Evolutionary conservation across 2,797 vertebrate species (phyloP).

Genomic region (Spinus olivaceus): DNA sequence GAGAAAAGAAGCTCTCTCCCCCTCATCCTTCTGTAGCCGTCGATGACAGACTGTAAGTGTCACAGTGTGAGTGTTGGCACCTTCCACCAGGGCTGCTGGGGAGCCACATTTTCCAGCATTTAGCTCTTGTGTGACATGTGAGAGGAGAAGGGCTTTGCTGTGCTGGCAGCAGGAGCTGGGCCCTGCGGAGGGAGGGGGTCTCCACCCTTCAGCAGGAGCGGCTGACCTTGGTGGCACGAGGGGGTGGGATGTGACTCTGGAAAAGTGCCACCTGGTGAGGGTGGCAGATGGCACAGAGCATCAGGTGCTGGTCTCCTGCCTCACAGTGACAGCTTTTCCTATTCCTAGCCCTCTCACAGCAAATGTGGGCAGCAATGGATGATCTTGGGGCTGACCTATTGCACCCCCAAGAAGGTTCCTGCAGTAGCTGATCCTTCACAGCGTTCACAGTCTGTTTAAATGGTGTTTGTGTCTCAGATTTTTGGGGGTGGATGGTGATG

Average conservation of each 20-base stretch:
- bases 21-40: not conserved
- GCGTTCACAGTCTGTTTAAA: not conserved
- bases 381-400: not conserved
- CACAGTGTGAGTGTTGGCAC: not conserved
- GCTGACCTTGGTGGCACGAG: rapidly evolving
- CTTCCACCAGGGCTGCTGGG: not conserved
- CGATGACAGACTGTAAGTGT: not conserved
- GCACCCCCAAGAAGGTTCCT: not conserved
- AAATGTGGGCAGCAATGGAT: not conserved
- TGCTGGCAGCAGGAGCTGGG: not conserved
- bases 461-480: not conserved
- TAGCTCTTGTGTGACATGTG: not conserved
- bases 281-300: not conserved
- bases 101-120: not conserved
- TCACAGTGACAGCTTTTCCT: not conserved
- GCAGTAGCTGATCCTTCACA: not conserved
- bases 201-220: not conserved
- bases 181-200: rapidly evolving
- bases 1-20: not conserved
- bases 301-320: not conserved
- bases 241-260: not conserved
- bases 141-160: not conserved
- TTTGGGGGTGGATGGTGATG: not conserved
- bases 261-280: not conserved
- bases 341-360: not conserved